Percentiles rank a stretch among this genome's conserved stretches.
Conservation (phyloP, 2,888 invertebrate species). For the Polyommatus iphigenia region DNA sequence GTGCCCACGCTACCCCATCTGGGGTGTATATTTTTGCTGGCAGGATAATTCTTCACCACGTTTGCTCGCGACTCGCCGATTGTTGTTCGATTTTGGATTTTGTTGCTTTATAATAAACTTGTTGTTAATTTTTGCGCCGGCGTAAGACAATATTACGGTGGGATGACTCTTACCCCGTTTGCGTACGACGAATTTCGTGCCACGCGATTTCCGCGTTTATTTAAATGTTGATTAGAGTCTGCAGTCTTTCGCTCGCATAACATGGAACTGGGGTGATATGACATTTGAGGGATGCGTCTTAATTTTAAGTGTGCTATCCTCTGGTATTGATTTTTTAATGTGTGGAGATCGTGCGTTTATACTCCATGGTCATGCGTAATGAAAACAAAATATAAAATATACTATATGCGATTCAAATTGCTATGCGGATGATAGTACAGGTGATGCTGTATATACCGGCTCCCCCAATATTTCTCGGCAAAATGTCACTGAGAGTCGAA, state of each 20-base stretch:
- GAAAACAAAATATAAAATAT: not conserved
- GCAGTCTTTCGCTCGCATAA: constrained; percentile 32
- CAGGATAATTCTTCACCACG: constrained; percentile 53
- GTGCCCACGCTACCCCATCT: constrained; percentile 67
- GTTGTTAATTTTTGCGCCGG: constrained; percentile 42
- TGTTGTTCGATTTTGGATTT: constrained; percentile 47
- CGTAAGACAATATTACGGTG: constrained; percentile 42
- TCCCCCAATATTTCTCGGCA: too few relatives aligned
- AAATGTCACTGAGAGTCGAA: too few relatives aligned
- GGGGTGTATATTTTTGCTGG: constrained; percentile 60
- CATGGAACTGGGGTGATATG: constrained; percentile 50
- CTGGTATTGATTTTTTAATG: constrained; percentile 67
- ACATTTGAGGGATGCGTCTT: constrained; percentile 77
- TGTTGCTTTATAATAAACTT: constrained; percentile 44
- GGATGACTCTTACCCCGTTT: constrained; percentile 43
- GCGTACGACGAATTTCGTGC: constrained; percentile 38
- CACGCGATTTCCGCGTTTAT: constrained; percentile 46
- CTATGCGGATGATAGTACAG: too few relatives aligned
- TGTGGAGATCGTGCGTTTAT: constrained; percentile 8
- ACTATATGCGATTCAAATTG: not conserved
- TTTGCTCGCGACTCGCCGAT: constrained; percentile 42
- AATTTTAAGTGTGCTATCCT: constrained; percentile 69
- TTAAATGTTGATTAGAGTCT: constrained; percentile 11
- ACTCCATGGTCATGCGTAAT: not conserved
- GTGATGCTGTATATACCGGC: too few relatives aligned